Evolutionary conservation across 2,888 invertebrate genomes (phyloP), one percentile per base, ranked within the genome.

Genomic region (Caradrina clavipalpis): DNA sequence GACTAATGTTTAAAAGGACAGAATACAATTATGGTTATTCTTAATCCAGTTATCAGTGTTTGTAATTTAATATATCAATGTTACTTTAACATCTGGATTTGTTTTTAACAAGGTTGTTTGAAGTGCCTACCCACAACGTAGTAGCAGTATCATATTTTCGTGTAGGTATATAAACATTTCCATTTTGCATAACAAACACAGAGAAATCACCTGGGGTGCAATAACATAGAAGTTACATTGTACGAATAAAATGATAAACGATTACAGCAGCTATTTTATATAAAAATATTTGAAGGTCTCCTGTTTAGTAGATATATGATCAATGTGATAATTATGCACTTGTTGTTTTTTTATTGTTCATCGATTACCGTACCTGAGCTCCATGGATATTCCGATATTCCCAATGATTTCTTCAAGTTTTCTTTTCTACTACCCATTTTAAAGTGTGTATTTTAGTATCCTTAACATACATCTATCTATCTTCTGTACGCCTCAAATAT

Each of bases 361-460:
- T 66, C 26, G 50, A 65, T 39, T 49, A 67, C 39, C 81, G 56
- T 86, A 94, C 94, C 94, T 75, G 94, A 94, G 81, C 94, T 94
- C 93, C 94, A 94, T 3, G 93, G 93, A 68, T 93, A 94, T 76
- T 93, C 92, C 1, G 91, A 82, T 50, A 92, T 87, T 1, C 92
- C 93, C 49, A 92, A 82, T 26, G 89, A 82, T 82, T 90, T 92
- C 76, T 92, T 93, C 21, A 92, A 69, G 55, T 72, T 86, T 72
- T 92, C 92, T 80, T 89, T 91, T 81, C 90, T 88, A 35, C 87
- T 90, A 50, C 88, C 78, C 93, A 93, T 93, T 45, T 65, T 81
- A 21, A 73, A 49, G 19, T 17, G n/a, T 62, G 57, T 35, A 31
- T 60, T 55, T 49, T 8, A 51, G 2, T 21, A 70, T 19, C 35